A percentile compares a stretch with the other conserved stretches of the same genome.
These are phyloP conservation scores for Oncorhynchus clarkii DNA, from an alignment of 2,113 vertebrate species.

Conservation along the genomic window DNA sequence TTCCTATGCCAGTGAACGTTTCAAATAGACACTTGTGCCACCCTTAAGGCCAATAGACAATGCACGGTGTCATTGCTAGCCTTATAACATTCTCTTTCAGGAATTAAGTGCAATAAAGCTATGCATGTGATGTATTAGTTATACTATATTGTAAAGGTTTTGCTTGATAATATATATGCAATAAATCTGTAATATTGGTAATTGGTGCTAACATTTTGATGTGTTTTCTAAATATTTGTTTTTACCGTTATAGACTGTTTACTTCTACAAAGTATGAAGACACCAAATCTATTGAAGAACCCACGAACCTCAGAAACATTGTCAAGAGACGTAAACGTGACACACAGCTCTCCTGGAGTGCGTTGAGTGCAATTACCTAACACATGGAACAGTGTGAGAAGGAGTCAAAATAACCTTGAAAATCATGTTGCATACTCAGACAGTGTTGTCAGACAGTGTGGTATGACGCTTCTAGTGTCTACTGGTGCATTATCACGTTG, in stretches of 20 bases:
- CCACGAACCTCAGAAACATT: constrained; percentile 66
- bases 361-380: constrained; percentile 37
- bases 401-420: constrained; percentile 7
- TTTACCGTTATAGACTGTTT: constrained; percentile 70
- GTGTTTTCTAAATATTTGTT: neutral
- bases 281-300: constrained; percentile 69
- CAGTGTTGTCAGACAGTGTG: neutral
- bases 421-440: neutral
- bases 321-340: constrained; percentile 55
- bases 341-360: constrained; percentile 45
- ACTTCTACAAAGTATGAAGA: constrained; percentile 68
- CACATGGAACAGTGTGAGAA: constrained; percentile 22
- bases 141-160: neutral
- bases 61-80: neutral
- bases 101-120: no score
- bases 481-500: no score
- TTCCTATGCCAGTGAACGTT: constrained; percentile 43
- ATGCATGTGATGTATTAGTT: no score
- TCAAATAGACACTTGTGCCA: neutral
- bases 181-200: no score
- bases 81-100: no score
- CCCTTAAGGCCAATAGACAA: neutral
- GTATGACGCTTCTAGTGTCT: neutral
- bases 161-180: no score
- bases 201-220: neutral